Evolutionary conservation across 2,888 invertebrate genomes (phyloP), one percentile per base, ranked within the genome.

Genomic region (Tipula lateralis): DNA sequence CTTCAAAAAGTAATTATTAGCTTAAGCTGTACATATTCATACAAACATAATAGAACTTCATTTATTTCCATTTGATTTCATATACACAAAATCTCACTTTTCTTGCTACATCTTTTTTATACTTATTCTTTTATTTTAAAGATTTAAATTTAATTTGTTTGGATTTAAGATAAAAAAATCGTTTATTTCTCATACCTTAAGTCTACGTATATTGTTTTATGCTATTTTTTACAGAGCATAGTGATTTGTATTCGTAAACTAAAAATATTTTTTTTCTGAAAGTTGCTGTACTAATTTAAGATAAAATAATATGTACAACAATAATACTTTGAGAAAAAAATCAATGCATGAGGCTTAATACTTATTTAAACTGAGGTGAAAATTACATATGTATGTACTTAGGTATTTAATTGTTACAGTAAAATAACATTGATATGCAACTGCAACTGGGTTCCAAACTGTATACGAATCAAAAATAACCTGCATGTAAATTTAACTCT

Each of bases 81-180:
- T 66, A 24, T 66, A 66, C 24, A 66, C 24, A 66, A 66, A 66
- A 66, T 66, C 66, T 66, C 24, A 66, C 66, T 66, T 24, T 9
- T 66, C 24, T 66, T 66, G 66, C 24, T 24, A 24, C 24, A 0
- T 66, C 24, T 66, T 66, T n/a, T 24, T 24, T 66, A 66, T 66
- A 66, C n/a, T 82, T 30, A 30, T 30, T 30, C 13, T 82, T 30
- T 82, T 30, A 30, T 32, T 82, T 32, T 34, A 39, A 83, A 83
- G 83, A 83, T 83, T 83, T 83, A 83, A 83, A 83, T 83, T 83
- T 83, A 83, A 83, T 83, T 83, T 83, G 83, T 83, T 36, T 36
- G 36, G 83, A 83, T 83, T 83, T 83, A 83, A 83, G 36, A 36
- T 66, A 66, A 24, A 66, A 32, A 83, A 34, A 29, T 12, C 19